Percentiles rank a stretch among this genome's conserved stretches.
Conservation (phyloP, 2,888 invertebrate species). For the Ormia ochracea region DNA sequence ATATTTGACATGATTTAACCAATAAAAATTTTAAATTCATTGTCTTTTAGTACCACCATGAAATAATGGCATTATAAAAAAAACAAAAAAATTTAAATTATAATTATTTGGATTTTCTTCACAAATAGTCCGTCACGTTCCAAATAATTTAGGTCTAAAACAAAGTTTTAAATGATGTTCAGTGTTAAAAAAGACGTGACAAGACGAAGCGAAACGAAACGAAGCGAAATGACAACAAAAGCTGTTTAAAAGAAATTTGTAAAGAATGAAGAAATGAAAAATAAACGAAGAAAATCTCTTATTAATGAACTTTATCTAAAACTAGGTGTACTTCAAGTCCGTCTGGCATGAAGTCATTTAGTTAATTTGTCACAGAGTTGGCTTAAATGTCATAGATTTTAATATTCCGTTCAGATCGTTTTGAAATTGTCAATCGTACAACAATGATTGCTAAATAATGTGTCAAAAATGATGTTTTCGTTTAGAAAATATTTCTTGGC, state of each 20-base stretch:
- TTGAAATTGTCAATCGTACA: conserved; percentile 61
- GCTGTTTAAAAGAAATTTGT: background rate
- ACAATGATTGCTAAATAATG: conserved; percentile 63
- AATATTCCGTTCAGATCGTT: conserved; percentile 49
- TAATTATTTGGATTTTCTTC: background rate
- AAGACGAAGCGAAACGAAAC: conserved; percentile 9
- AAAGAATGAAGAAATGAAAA: background rate
- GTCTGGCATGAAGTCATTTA: background rate
- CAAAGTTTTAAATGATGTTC: conserved; percentile 51
- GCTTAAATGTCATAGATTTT: conserved; percentile 33
- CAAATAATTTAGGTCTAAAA: conserved; percentile 53
- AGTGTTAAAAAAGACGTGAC: conserved; percentile 52
- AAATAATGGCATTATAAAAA: too few species aligned
- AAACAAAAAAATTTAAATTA: background rate
- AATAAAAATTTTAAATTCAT: conserved; percentile 43
- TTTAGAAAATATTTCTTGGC: conserved; percentile 62
- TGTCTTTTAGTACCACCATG: conserved; percentile 47
- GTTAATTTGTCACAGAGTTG: background rate
- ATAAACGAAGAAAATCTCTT: conserved; percentile 11
- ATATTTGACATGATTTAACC: conserved; percentile 50
- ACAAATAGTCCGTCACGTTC: conserved; percentile 53
- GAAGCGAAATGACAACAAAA: conserved; percentile 8
- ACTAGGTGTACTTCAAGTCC: background rate
- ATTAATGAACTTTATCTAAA: conserved; percentile 27
- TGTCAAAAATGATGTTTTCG: conserved; percentile 64